A percentile compares a stretch with the other conserved stretches of the same genome.
Conservation (phyloP, 2,888 invertebrate genomes). For the Drosophila silvestris region DNA sequence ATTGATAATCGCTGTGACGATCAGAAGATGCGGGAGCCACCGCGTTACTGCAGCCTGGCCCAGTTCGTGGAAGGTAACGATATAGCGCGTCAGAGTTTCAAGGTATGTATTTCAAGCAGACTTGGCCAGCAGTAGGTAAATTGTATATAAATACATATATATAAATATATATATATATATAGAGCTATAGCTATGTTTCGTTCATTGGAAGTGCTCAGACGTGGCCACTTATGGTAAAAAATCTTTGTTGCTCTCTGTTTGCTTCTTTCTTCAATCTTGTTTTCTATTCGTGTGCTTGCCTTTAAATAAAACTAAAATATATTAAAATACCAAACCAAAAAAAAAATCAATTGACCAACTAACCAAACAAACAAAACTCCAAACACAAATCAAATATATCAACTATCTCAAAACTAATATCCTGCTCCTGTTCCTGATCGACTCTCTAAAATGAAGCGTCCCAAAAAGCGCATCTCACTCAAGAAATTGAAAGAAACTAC, state of each 20-base stretch:
- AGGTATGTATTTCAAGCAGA: conserved; percentile 80
- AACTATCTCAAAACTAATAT: conserved; percentile 31
- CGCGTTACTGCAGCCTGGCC: conserved; percentile 91
- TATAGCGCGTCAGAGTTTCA: conserved; percentile 92
- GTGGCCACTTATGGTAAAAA: conserved; percentile 78
- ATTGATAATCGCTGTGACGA: conserved; percentile 86
- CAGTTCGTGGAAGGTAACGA: conserved; percentile 94
- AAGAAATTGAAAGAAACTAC: conserved; percentile 79
- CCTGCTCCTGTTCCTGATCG: conserved; percentile 64
- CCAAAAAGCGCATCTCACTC: conserved; percentile 83
- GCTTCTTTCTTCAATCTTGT: conserved; percentile 74
- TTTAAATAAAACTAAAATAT: conserved; percentile 21
- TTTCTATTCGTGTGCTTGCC: conserved; percentile 65
- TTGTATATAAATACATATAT: conserved; percentile 38
- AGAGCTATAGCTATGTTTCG: conserved; percentile 64
- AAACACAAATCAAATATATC: conserved; percentile 12
- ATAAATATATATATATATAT: conserved; percentile 33
- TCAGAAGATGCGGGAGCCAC: conserved; percentile 86
- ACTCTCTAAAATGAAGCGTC: conserved; percentile 69
- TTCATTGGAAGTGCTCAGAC: conserved; percentile 65
- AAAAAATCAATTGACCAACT: conserved; percentile 28
- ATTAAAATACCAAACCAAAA: conserved; percentile 2
- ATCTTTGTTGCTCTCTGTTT: conserved; percentile 81
- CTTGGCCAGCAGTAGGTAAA: conserved; percentile 33
- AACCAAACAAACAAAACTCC: conserved; percentile 35